Evolutionary conservation across 1,140 invertebrate genomes (phyloP).

Genomic region (Nephila pilipes): DNA sequence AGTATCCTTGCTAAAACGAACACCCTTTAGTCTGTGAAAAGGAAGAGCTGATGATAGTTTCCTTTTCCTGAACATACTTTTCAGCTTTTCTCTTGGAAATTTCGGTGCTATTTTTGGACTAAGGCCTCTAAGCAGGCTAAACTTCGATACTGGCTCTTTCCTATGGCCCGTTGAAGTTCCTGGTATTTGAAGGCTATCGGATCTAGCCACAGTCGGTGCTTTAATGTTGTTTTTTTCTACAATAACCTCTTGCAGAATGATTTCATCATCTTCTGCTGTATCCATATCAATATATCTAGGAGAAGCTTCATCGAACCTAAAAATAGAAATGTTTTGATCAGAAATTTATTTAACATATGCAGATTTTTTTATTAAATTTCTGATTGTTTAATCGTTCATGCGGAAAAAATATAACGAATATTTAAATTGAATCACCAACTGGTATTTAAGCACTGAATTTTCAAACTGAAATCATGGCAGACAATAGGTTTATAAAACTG

Average conservation of each 20-base stretch:
- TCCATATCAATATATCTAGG: constrained; percentile 58
- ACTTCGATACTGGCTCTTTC: neutral
- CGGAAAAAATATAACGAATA: too few relatives aligned
- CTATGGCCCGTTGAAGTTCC: neutral
- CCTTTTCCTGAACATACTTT: constrained; percentile 71
- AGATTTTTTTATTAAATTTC: too few relatives aligned
- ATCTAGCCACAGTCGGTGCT: constrained; percentile 14
- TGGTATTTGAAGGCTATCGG: constrained; percentile 69
- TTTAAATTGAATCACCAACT: too few relatives aligned
- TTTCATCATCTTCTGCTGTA: constrained; percentile 73
- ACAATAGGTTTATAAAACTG: too few relatives aligned
- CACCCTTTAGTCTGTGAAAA: constrained; percentile 66
- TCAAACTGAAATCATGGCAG: too few relatives aligned
- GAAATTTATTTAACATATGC: neutral
- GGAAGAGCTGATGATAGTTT: constrained; percentile 51
- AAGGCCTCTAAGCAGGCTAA: constrained; percentile 13
- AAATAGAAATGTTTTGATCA: neutral
- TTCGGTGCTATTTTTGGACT: constrained; percentile 73
- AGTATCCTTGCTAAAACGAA: constrained; percentile 66
- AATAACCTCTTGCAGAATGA: constrained; percentile 72
- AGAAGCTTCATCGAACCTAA: constrained; percentile 22
- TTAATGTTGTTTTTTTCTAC: constrained; percentile 17
- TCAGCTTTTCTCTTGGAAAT: constrained; percentile 71
- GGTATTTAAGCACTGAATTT: too few relatives aligned
- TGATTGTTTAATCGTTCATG: too few relatives aligned